Evolutionary conservation across 2,113 vertebrate species (phyloP).

Genomic region (Lagopus leucura): DNA sequence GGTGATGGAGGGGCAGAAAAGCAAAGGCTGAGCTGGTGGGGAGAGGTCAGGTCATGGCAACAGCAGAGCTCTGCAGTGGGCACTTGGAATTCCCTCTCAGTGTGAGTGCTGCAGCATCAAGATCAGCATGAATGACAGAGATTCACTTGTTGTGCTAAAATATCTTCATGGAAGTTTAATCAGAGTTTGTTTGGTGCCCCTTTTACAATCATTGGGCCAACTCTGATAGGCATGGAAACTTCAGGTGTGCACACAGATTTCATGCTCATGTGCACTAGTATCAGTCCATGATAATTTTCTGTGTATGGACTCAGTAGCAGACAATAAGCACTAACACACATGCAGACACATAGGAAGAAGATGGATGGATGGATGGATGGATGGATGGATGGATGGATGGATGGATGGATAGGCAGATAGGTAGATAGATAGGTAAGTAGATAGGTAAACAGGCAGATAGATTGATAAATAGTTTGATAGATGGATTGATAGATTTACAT

Average conservation of each 20-base stretch:
- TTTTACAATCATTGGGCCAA: neutral
- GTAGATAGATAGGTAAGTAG: too few species aligned
- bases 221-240: neutral
- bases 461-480: neutral
- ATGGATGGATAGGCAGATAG: too few species aligned
- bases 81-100: neutral
- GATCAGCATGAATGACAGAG: neutral
- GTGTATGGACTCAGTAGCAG: neutral
- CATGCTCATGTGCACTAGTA: neutral
- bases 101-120: neutral
- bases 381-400: too few species aligned
- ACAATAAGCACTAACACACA: neutral
- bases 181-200: neutral
- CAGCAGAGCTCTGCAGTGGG: neutral
- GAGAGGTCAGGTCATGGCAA: neutral
- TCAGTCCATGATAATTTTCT: neutral
- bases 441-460: neutral
- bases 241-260: fast-evolving
- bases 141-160: neutral
- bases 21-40: neutral
- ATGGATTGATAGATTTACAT: neutral
- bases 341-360: neutral
- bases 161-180: neutral
- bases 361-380: too few species aligned
- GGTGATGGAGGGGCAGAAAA: neutral